These are phyloP conservation scores for Lordiphosa mommai DNA, from an alignment of 1,140 invertebrate genomes.

Conservation along the genomic window DNA sequence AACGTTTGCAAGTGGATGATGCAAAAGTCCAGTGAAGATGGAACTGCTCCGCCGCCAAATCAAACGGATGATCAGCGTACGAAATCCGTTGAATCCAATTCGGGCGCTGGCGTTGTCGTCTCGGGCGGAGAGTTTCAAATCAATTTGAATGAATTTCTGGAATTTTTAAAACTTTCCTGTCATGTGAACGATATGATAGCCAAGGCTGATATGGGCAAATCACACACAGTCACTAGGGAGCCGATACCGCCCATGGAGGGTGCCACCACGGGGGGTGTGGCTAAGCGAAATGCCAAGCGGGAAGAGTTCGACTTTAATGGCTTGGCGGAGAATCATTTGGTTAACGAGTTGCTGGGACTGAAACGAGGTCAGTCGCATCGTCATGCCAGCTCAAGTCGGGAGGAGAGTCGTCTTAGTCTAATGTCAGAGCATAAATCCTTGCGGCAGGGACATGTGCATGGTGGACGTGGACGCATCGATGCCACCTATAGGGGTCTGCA, in stretches of 20 bases:
- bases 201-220: constrained; percentile 49
- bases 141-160: constrained; percentile 74
- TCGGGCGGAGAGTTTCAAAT: constrained; percentile 62
- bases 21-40: constrained; percentile 35
- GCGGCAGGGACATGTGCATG: constrained; percentile 33
- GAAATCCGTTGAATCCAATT: constrained; percentile 14
- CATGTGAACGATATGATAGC: constrained; percentile 78
- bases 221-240: constrained; percentile 35
- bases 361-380: constrained; percentile 16
- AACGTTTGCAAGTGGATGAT: constrained; percentile 42
- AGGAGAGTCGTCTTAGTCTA: constrained; percentile 20
- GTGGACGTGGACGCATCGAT: constrained; percentile 14
- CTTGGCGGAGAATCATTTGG: constrained; percentile 58
- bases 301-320: constrained; percentile 59
- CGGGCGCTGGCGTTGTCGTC: constrained; percentile 4
- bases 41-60: constrained; percentile 16
- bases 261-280: not conserved
- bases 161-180: constrained; percentile 78
- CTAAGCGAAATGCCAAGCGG: constrained; percentile 47
- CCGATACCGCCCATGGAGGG: constrained; percentile 52
- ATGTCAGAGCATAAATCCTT: constrained; percentile 12
- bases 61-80: constrained; percentile 29
- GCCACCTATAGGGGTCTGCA: constrained; percentile 50
- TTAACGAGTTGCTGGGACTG: constrained; percentile 51
- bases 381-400: constrained; percentile 12